Conservation (phyloP, 2,113 vertebrate species). For the Cyphomyrus plagiostoma region DNA sequence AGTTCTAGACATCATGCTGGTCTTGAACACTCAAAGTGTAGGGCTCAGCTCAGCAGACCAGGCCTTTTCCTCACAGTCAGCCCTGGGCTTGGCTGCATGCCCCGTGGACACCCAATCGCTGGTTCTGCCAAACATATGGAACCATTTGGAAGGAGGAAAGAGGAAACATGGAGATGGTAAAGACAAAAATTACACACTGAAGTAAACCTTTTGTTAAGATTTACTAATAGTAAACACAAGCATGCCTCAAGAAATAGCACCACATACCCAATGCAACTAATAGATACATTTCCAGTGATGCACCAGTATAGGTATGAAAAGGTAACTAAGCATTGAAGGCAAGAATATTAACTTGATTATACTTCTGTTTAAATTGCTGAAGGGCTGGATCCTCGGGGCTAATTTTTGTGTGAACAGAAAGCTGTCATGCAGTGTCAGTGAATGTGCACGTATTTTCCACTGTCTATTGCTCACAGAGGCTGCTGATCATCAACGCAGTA, state of each 20-base stretch:
- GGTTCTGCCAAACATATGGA: conserved; percentile 11
- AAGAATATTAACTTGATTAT: neutral
- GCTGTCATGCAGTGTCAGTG: neutral
- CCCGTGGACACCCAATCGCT: neutral
- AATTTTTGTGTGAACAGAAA: neutral
- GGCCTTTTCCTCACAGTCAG: neutral
- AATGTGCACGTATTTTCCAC: neutral
- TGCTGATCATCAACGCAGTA: neutral
- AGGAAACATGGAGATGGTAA: conserved; percentile 13
- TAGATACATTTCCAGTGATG: neutral
- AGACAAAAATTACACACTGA: conserved; percentile 11
- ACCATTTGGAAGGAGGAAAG: conserved; percentile 5
- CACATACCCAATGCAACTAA: neutral
- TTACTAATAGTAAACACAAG: conserved; percentile 13
- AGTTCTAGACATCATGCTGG: neutral
- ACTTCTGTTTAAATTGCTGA: neutral
- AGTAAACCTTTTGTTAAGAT: neutral
- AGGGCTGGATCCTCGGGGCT: neutral
- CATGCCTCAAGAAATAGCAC: neutral
- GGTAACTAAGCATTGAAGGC: neutral
- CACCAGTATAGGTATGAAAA: neutral
- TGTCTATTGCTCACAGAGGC: neutral
- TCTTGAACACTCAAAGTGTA: neutral
- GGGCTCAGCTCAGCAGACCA: neutral
- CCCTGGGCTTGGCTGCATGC: neutral